Evolutionary conservation across 1,140 invertebrate species (phyloP), one percentile per base, ranked within the genome.

Genomic region (Bathynomus jamesi): DNA sequence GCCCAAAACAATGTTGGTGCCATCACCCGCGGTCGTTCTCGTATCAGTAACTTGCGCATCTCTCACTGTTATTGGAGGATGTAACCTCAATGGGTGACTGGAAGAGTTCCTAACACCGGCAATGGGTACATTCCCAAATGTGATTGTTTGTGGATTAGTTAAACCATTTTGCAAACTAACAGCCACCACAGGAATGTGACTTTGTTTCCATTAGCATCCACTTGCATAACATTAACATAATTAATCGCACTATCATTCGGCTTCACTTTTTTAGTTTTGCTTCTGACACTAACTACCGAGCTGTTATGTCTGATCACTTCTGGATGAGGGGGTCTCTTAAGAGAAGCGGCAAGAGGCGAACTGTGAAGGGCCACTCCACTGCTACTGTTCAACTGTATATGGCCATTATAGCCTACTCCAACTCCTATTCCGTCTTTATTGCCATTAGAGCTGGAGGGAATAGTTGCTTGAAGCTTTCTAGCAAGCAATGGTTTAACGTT

Each of bases 181-280:
- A 28, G 69, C 71, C 62, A 77, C 75, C 31, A 77, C 75, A 63
- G 75, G 75, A 72, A 77, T 74, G 72, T 74, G 75, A 72, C 69
- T 77, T 66, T 77, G 61, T 69, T 77, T 28, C 72, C 75, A 72
- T 70, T 74, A 25, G 75, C 53, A 29, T 77, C 75, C 28, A 77
- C 64, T 66, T 77, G 75, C 62, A 77, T 64, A 11, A 77, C 75
- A 62, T 74, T 77, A 68, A 74, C 69, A 68, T 70, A 70, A 65
- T 74, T 74, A 21, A 74, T 70, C 68, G 73, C 72, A 77, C 73
- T 72, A 63, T 77, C 75, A 72, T 69, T 77, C 25, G 73, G 65
- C 53, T 77, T 77, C 32, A 72, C 64, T 46, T 77, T 77, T 63
- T 77, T 77, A 65, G 72, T 77, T 70, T 77, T 77, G 68, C 67